Conservation (phyloP, 2,888 invertebrate species). For the Epirrhoe alternata region DNA sequence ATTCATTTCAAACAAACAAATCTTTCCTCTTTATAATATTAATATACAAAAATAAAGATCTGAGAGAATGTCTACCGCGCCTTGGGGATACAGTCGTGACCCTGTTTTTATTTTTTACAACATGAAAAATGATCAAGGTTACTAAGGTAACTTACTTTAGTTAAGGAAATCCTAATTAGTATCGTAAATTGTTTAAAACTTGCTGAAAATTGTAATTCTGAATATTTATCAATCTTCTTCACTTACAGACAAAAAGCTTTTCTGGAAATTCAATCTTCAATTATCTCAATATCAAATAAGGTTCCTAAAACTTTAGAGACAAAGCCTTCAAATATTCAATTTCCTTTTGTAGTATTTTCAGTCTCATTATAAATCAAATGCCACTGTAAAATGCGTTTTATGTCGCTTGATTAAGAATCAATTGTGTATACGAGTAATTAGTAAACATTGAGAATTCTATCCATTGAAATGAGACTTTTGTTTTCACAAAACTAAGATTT, state of each 20-base stretch:
- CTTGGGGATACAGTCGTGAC: too few relatives aligned
- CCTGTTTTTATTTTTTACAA: too few relatives aligned
- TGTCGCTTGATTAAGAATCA: not conserved
- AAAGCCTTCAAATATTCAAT: conserved; percentile 24
- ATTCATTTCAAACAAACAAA: too few relatives aligned
- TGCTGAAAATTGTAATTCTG: not conserved
- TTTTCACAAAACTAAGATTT: not conserved
- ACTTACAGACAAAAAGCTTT: not conserved
- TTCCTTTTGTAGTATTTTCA: conserved; percentile 7
- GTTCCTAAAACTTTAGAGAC: conserved; percentile 20
- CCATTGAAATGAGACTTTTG: not conserved
- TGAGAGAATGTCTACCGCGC: too few relatives aligned
- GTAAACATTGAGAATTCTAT: not conserved
- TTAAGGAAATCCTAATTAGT: too few relatives aligned
- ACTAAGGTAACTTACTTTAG: too few relatives aligned
- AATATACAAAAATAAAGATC: too few relatives aligned
- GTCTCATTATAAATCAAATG: not conserved
- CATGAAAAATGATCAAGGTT: too few relatives aligned
- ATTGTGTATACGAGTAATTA: not conserved
- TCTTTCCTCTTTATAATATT: too few relatives aligned
- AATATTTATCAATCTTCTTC: not conserved
- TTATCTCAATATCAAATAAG: conserved; percentile 22
- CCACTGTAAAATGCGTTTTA: not conserved
- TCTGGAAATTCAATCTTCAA: not conserved
- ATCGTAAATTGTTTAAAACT: too few relatives aligned